These are phyloP conservation scores for Sus scrofa DNA, from an alignment of 2,113 vertebrate species.

Conservation along the genomic window T2T-Sscrofa CM000812.6:268127001-268127500, in stretches of 20 bases:
- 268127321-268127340: background rate
- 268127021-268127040: no score
- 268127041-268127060: no score
- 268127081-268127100: no score
- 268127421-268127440: background rate
- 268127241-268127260: background rate
- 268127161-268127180: no score
- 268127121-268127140: no score
- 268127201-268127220: no score
- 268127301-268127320: background rate
- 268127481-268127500: background rate
- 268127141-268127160: no score
- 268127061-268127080: no score
- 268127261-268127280: no score
- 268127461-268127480: background rate
- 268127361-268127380: background rate
- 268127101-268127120: no score
- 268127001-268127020: no score
- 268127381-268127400: background rate
- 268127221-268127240: background rate
- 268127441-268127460: background rate
- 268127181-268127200: no score
- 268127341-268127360: background rate
- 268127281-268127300: background rate
- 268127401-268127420: rapidly evolving